Base-by-base conservation (phyloP, 2,888 invertebrate genomes). In the Apeira syringaria region DNA sequence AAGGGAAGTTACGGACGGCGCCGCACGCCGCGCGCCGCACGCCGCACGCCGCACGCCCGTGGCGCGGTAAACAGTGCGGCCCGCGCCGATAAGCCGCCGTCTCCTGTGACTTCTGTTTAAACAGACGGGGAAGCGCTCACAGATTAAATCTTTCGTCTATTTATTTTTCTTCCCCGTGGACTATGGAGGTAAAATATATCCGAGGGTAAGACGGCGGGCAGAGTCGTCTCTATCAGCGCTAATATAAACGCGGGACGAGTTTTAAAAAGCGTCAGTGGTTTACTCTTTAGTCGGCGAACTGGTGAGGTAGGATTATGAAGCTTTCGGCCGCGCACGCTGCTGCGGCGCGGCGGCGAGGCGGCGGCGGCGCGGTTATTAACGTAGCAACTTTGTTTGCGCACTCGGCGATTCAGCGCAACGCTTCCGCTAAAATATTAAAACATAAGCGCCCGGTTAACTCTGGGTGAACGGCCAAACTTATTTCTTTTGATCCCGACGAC, bases 61-160 rank as follows among this genome's bases (percentile, higher is more conserved):
- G 75, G 71, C 78, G 76, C 71, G 68, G 80, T 78, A 83, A 83
- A 84, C 80, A 83, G 70, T 74, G 56, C 80, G 76, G 56, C 66
- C 73, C 76, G 71, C 78, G 78, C 72, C 80, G 87, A 84, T 84
- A 86, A 86, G 78, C 79, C 80, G 78, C 77, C 76, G 74, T 80
- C 83, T 80, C 78, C 73, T 71, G 80, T 76, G 84, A 80, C 84
- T 85, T 75, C 79, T 85, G 78, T 87, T 86, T 87, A 86, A 86
- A 86, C 74, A 82, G 80, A 77, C 78, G 79, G 72, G 74, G 71
- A 80, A 83, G 82, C 79, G 76, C 72, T 85, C 76, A 75, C 74
- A 79, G 85, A 86, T 87, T 85, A 79, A 85, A 83, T 80, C 77
- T 80, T 70, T 74, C 61, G 66, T 65, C 68, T 82, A 77, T 79